phyloP scores from a whole-genome alignment of 2,797 vertebrate genomes.

The Gymnopithys bicolor region DNA sequence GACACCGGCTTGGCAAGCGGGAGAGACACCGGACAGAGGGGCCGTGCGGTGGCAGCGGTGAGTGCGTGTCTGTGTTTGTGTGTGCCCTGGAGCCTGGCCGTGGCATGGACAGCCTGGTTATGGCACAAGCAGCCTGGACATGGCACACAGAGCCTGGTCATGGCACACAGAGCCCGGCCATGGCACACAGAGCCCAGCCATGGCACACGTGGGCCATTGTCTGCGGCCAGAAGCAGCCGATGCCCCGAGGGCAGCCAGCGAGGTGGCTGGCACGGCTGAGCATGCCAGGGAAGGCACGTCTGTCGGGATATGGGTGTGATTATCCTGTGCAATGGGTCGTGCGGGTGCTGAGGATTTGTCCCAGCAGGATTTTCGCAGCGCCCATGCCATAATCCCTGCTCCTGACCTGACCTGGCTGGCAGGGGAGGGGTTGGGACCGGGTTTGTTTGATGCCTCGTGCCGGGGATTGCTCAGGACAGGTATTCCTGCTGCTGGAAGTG shows the following conservation, averaged over 20 bases:
- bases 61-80: neutral
- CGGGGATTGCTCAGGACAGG: neutral
- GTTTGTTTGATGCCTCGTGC: neutral
- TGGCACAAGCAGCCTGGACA: rapidly evolving
- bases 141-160: neutral
- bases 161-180: neutral
- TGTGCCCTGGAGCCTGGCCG: rapidly evolving
- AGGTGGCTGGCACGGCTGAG: neutral
- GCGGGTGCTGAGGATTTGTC: conserved; percentile 33
- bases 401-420: neutral
- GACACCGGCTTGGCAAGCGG: neutral
- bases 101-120: neutral
- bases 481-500: neutral
- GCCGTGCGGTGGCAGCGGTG: neutral
- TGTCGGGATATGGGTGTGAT: rapidly evolving
- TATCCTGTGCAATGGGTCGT: neutral
- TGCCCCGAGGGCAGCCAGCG: neutral
- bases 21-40: neutral
- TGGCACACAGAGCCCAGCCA: rapidly evolving
- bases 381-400: neutral
- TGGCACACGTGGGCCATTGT: neutral
- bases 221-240: neutral
- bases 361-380: neutral
- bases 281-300: rapidly evolving
- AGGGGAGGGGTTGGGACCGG: neutral